Evolutionary conservation across 64 coral and sea anemone species (phyloP).

Genomic region (Cladopsammia gracilis): DNA sequence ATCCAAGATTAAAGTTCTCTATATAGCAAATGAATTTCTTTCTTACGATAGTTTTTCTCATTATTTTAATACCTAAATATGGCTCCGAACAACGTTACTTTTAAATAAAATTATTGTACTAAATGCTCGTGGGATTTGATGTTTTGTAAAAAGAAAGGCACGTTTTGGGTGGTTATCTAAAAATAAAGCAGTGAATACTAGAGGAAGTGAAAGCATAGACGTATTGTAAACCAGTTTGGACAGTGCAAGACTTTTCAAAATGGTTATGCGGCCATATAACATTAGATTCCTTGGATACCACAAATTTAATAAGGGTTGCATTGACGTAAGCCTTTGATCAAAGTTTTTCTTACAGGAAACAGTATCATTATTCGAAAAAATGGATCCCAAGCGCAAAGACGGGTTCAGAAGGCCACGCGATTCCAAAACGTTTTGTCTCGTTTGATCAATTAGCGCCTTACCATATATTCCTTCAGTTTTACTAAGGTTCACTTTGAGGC

Average conservation of each 20-base stretch:
- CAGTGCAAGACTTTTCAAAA: constrained; percentile 11
- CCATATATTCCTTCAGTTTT: constrained; percentile 42
- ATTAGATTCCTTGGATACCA: background rate
- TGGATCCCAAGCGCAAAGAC: background rate
- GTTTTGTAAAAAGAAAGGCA: too few species aligned
- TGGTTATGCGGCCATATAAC: constrained; percentile 16
- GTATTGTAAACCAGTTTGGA: constrained; percentile 3
- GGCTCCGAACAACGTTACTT: too few species aligned
- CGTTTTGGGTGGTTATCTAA: too few species aligned
- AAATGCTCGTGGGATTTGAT: too few species aligned
- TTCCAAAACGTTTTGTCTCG: background rate
- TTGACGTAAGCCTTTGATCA: background rate
- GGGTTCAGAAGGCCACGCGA: background rate
- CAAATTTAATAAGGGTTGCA: background rate
- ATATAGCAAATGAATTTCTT: too few species aligned
- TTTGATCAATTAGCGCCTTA: background rate
- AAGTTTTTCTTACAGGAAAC: background rate
- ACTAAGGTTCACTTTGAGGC: too few species aligned
- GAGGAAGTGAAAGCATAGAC: background rate
- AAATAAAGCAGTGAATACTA: background rate
- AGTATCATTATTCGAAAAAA: background rate
- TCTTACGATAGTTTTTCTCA: too few species aligned
- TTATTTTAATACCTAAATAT: too few species aligned
- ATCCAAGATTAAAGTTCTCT: too few species aligned
- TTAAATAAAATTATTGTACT: too few species aligned